Base-by-base conservation (phyloP, 2,113 vertebrate species). In the Nycticebus coucang region DNA sequence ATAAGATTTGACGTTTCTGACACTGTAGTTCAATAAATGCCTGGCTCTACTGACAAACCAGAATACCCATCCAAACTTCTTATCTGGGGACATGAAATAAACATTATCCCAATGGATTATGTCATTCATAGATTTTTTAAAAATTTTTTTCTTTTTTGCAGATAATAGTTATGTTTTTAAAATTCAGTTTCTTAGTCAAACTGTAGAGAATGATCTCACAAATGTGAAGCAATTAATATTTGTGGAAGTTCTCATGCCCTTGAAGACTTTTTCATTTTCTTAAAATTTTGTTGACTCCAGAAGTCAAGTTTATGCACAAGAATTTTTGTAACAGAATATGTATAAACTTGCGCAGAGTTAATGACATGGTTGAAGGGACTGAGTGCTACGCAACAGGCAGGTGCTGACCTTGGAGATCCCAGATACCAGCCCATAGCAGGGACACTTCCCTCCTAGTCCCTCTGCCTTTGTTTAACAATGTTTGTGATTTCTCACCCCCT, bases 11-110 rank as follows among this genome's bases (percentile, higher is more conserved):
- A 18, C 82, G 96, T 96, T 93, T 59, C 6, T 45, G 30, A 28
- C 2, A 30, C 14, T 85, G 13, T 93, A 96, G 96, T 22, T 28
- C 78, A 94, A 95, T 79, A 84, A 98, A 96, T 91, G 74, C 1
- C 89, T 41, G 95, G 1, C 12, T 96, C 53, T 80, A 97, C 72
- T 59, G 68, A 94, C 81, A 93, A 81, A 94, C 14, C 80, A 4
- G 45, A 50, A 50, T 26, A 81, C 79, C 83, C 55, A 97, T 89
- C 18, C 35, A 88, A 95, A 89, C 28, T 87, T 97, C 89, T 96
- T 69, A 97, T 74, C 87, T 93, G 96, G 79, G 80, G 71, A 28
- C 78, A 87, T 93, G 37, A 78, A 95, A 28, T 59, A 60, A 59
- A 75, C 37, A 66, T 45, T 72, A 2, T 7, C 1, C 41, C 45